phyloP scores from a whole-genome alignment of 2,797 vertebrate genomes.

The Semaprochilodus insignis region DNA sequence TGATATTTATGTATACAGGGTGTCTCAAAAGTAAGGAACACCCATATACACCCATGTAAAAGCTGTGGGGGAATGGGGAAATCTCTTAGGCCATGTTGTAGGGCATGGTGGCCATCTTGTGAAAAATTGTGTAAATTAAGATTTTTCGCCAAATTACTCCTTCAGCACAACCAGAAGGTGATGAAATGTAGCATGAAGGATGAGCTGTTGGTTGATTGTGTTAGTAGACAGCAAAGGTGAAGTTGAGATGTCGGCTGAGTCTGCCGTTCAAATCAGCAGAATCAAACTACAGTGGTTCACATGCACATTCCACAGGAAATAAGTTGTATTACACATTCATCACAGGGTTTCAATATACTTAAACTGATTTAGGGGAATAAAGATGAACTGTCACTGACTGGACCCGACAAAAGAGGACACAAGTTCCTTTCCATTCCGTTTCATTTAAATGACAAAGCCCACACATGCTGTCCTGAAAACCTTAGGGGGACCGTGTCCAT shows the following conservation, averaged over 20 bases:
- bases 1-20: no score
- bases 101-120: no score
- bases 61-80: no score
- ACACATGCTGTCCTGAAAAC: constrained; percentile 37
- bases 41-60: no score
- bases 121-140: no score
- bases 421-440: neutral
- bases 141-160: no score
- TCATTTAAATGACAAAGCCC: neutral
- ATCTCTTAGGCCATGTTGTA: no score
- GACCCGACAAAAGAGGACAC: neutral
- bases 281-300: constrained; percentile 22
- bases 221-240: constrained; percentile 35
- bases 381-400: neutral
- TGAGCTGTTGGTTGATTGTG: constrained; percentile 38
- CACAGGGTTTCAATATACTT: constrained; percentile 49
- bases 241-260: constrained; percentile 18
- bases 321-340: constrained; percentile 53
- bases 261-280: constrained; percentile 29
- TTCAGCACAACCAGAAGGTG: constrained; percentile 6
- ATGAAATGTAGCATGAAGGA: constrained; percentile 27
- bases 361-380: constrained; percentile 38
- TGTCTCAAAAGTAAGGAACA: no score
- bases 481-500: constrained; percentile 42
- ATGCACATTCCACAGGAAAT: constrained; percentile 52